Evolutionary conservation across 2,113 vertebrate genomes (phyloP), one percentile per base, ranked within the genome.

Genomic region (Periophthalmodon schlosseri): DNA sequence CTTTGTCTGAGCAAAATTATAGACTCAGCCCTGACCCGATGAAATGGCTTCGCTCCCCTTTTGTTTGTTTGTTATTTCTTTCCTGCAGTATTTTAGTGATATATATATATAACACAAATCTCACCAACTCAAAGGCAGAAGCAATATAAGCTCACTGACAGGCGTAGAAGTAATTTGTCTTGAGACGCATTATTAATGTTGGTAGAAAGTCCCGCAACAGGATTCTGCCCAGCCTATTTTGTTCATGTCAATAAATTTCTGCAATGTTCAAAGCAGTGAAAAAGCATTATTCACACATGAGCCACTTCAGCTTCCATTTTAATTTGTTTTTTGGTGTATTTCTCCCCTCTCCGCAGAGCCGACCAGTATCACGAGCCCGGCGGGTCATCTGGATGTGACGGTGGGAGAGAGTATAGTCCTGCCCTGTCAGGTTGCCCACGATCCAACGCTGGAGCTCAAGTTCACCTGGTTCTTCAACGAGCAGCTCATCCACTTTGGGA

Each of bases 391-490:
- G 93, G 97, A 99, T 44, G 97, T 99, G 75, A 97, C 96, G 0
- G 96, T 97, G 9, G 97, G 97, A 0, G 97, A 99, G n/a, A 99
- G 97, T 80, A 96, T 99, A 0, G 96, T 99, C 23, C 88, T 99
- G 64, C 96, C 96, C 0, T 99, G 97, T 16, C 97, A 99, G 89
- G 97, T 98, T 0, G 95, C 95, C 10, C 96, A 98, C 0, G 97
- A 99, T 73, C 94, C 95, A 79, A 96, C 96, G 0, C 90, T 99
- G n/a, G 96, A 96, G 72, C 95, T 98, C 4, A 78, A 93, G 75
- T 99, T 99, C 79, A 95, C 96, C 70, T 99, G 97, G 97, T 95
- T 95, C 0, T 98, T 97, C 78, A 98, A 99, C 0, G 96, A 96
- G 82, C 96, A 94, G 84, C 93, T 95, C 66, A 96, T 99, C 70